Percentiles rank a stretch among this genome's conserved stretches.
Evolutionary conservation across 2,113 vertebrate species (phyloP).

Genomic region (Xiphophorus couchianus): DNA sequence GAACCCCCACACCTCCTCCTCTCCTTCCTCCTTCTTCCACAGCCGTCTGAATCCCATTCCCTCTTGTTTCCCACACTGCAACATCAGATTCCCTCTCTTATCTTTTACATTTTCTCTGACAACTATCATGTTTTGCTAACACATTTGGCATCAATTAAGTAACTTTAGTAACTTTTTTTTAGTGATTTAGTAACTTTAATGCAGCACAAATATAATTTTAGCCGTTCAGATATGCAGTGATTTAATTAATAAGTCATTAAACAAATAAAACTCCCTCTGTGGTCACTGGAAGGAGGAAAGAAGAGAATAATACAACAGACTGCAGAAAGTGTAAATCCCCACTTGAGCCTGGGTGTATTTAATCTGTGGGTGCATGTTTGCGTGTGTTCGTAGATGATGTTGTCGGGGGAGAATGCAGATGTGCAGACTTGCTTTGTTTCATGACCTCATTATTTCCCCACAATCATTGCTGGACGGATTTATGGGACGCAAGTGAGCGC

Average conservation of each 20-base stretch:
- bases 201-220: background rate
- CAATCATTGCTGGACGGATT: constrained; percentile 38
- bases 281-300: background rate
- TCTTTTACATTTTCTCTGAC: background rate
- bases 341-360: constrained; percentile 3
- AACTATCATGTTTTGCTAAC: background rate
- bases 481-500: constrained; percentile 10
- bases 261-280: background rate
- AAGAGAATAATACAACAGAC: constrained; percentile 2
- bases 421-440: constrained; percentile 45
- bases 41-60: background rate
- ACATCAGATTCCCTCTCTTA: constrained; percentile 12
- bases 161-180: too few relatives aligned
- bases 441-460: constrained; percentile 67
- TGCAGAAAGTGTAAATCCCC: constrained; percentile 19
- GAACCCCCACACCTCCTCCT: background rate
- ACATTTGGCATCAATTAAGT: background rate
- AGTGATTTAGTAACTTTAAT: background rate
- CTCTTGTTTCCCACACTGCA: constrained; percentile 8
- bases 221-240: background rate
- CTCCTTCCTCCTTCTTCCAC: background rate
- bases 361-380: constrained; percentile 13
- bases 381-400: constrained; percentile 26
- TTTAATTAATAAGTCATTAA: background rate
- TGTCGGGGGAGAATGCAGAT: constrained; percentile 50